Base-by-base conservation (phyloP, 2,888 invertebrate genomes). In the Lycia hirtaria region DNA sequence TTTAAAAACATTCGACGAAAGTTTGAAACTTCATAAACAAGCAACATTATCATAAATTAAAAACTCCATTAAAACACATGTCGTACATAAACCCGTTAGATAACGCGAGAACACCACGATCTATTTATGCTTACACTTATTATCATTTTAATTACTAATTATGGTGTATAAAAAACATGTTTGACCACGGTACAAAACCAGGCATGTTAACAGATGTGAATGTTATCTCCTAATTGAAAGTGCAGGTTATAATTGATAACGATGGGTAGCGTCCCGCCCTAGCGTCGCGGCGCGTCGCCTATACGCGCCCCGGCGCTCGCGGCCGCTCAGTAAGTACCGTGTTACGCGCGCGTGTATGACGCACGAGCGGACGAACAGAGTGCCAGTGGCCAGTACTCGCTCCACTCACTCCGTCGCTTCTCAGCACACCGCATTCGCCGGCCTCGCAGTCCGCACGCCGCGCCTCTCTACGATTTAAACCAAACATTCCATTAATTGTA, bases 401-500 rank as follows among this genome's bases (percentile, higher is more conserved):
- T 10, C 32, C 32, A 4, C 40, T 35, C 58, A 37, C 50, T 60
- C 10, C 9, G 43, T 17, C 24, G 14, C 15, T n/a, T n/a, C n/a
- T n/a, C 55, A 49, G 52, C 63, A 65, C 69, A 79, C 66, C 75
- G 65, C 74, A 75, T 81, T 86, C 69, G 79, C 71, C 75, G 76
- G 78, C 69, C 57, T 22, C 76, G 76, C 70, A 75, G 77, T 71
- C 75, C 76, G 76, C 68, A 70, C 62, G 74, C 73, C 67, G 67
- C 62, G 64, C 65, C 64, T 65, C 69, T 63, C 71, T 37, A 37
- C 67, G 75, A 74, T 76, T 81, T 76, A 83, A 84, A 85, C 83
- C 83, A 81, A 85, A 87, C 81, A 83, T 82, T 82, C 80, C 82
- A 84, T 88, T 88, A 86, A 88, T 88, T 88, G 83, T 81, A 79